Evolutionary conservation across 2,888 invertebrate species (phyloP), one percentile per base, ranked within the genome.

Genomic region (Eledona agricola): DNA sequence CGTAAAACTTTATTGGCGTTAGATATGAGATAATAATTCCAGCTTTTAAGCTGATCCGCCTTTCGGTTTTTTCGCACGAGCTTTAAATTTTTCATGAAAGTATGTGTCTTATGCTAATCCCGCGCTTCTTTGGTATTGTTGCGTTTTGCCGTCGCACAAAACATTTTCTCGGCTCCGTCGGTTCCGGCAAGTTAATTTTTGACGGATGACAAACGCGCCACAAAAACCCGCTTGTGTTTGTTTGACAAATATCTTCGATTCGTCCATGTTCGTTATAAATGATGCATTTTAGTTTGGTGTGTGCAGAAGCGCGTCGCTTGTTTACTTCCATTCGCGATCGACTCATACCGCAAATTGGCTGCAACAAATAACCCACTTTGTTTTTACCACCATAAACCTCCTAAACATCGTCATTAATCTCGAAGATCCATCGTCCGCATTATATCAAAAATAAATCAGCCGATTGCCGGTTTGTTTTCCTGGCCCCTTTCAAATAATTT

Each of bases 341-440:
- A 29, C 50, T 50, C 52, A 54, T 52, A 60, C 58, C 51, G 35
- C 54, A 57, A 58, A 59, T 57, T 57, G 57, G 57, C 52, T 57
- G 42, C 43, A 51, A 54, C 57, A 59, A 59, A 58, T 56, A 59
- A 54, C 50, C 55, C 17, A 46, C 46, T 51, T 55, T 51, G 51
- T 51, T 57, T 56, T 57, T 57, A 54, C 26, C 28, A 47, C 26
- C 40, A 23, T 34, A 50, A 38, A 38, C 23, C 34, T 17, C 40
- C 42, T 54, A 57, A 57, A 42, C 38, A 54, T 54, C 28, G 42
- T 7, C 51, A 57, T 57, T 51, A 51, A 57, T 57, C 57, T 50
- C 22, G 13, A 38, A 53, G 49, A 52, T 56, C 47, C 56, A 52
- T 43, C 22, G 47, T 22, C 10, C 28, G 22, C 28, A 22, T 49